phyloP scores from a whole-genome alignment of 2,888 invertebrate species.

The Sinotaia quadrata region DNA sequence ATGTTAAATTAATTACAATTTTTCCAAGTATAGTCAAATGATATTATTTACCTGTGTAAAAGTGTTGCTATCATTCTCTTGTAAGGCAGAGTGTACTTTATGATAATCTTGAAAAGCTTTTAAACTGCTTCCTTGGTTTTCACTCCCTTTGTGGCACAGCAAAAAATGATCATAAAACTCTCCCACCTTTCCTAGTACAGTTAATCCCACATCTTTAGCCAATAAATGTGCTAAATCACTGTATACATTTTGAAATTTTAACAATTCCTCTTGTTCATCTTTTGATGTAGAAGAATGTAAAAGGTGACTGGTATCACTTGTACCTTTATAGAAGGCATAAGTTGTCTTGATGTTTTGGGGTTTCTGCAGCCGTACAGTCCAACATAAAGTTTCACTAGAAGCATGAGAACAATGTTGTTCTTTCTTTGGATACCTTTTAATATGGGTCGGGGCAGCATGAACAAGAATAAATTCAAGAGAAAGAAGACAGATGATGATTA shows the following conservation, averaged over 20 bases:
- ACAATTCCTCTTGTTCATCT: too few relatives aligned
- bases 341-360: not conserved
- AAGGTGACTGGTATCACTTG: not conserved
- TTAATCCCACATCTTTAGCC: constrained; percentile 7
- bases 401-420: constrained; percentile 22
- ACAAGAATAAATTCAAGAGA: not conserved
- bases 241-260: not conserved
- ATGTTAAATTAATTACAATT: too few relatives aligned
- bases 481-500: not conserved
- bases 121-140: not conserved
- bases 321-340: not conserved
- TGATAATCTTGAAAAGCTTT: not conserved
- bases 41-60: not conserved
- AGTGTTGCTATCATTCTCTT: not conserved
- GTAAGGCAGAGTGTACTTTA: not conserved
- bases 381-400: constrained; percentile 41
- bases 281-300: not conserved
- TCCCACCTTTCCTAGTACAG: constrained; percentile 24
- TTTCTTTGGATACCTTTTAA: constrained; percentile 8
- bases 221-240: constrained; percentile 9
- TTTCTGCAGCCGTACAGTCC: constrained; percentile 41
- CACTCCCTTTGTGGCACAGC: constrained; percentile 22
- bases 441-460: not conserved
- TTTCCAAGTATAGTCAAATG: too few relatives aligned
- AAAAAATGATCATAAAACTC: constrained; percentile 35